phyloP scores from a whole-genome alignment of 2,797 vertebrate species.

The Gymnocypris eckloni region DNA sequence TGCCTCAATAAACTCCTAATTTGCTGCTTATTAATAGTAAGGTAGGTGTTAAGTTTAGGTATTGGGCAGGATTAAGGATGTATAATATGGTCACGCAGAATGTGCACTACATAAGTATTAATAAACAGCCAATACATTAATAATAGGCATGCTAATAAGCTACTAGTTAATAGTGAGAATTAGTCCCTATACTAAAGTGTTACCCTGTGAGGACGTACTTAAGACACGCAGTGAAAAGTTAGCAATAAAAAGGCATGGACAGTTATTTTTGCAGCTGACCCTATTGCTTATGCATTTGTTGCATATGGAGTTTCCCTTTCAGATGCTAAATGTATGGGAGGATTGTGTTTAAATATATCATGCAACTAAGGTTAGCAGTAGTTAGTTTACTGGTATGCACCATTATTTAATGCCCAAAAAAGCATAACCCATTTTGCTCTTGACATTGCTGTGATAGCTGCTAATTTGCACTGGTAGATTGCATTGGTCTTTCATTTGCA shows the following conservation, averaged over 20 bases:
- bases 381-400: not conserved
- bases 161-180: no score
- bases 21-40: no score
- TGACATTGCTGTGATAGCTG: not conserved
- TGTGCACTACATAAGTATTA: no score
- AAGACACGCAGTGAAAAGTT: not conserved
- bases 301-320: not conserved
- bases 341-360: not conserved
- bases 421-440: not conserved
- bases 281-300: not conserved
- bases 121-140: no score
- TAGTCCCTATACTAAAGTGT: no score
- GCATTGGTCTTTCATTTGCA: not conserved
- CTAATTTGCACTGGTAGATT: not conserved
- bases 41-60: no score
- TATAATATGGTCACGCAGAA: no score
- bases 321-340: not conserved
- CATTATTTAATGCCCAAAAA: not conserved
- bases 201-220: no score
- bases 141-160: no score
- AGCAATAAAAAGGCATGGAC: not conserved
- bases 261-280: not conserved
- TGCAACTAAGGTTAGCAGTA: not conserved
- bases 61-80: no score
- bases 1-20: no score